phyloP scores from a whole-genome alignment of 1,140 invertebrate genomes.

The Bombus confusus region DNA sequence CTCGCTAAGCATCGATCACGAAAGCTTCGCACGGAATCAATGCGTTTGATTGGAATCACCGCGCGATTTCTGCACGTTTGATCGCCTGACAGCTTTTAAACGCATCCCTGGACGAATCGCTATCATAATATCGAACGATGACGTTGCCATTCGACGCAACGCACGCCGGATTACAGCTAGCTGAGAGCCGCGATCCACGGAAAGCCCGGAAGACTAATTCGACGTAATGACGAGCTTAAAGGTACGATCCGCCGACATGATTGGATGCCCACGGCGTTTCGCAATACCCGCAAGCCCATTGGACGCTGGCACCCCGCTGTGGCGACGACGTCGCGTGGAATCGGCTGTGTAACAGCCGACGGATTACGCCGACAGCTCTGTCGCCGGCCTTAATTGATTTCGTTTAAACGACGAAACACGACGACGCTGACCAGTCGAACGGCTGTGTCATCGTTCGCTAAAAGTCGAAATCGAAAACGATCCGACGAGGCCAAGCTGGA shows the following conservation, averaged over 20 bases:
- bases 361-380: constrained; percentile 67
- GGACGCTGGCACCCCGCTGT: constrained; percentile 65
- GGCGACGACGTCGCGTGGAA: constrained; percentile 66
- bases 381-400: constrained; percentile 76
- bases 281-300: constrained; percentile 72
- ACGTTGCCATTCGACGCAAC: constrained; percentile 46
- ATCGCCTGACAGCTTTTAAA: not conserved
- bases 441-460: constrained; percentile 47
- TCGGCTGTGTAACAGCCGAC: constrained; percentile 62
- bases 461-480: constrained; percentile 30
- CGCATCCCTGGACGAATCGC: not conserved
- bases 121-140: constrained; percentile 57
- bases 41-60: not conserved
- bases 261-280: constrained; percentile 75
- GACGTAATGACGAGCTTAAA: constrained; percentile 75
- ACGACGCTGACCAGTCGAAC: constrained; percentile 59
- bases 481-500: not conserved
- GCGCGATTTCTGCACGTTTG: not conserved
- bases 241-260: constrained; percentile 63
- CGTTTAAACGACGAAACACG: constrained; percentile 67
- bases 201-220: constrained; percentile 70
- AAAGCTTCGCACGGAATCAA: not conserved
- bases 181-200: constrained; percentile 22
- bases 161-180: constrained; percentile 55
- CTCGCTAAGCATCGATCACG: not conserved